Evolutionary conservation across 2,797 vertebrate species (phyloP), one percentile per base, ranked within the genome.

Genomic region (Enteromius treurensis): DNA sequence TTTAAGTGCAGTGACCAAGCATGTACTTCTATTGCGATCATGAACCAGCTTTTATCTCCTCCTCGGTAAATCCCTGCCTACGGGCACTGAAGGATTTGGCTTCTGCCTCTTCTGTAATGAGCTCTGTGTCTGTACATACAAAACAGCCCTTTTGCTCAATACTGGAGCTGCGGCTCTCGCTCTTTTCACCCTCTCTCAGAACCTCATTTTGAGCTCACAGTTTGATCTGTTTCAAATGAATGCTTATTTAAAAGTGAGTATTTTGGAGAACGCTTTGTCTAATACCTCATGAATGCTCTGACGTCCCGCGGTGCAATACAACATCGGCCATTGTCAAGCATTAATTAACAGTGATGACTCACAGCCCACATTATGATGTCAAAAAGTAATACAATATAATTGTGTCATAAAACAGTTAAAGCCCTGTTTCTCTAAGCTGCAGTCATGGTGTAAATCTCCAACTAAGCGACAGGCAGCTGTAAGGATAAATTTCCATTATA

Each of bases 31-130:
- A 79, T 80, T 74, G 77, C 69, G 71, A 83, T 83, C 81, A 94
- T 91, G 91, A 76, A 93, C 90, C 91, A 88, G 90, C 88, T 91
- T 89, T 93, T 90, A 91, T 90, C 86, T 90, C 89, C 91, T 88
- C 91, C 92, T 92, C 91, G 87, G 89, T 92, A 94, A 93, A 93
- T 92, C 91, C 92, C 91, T 64, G 91, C 92, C 92, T 91, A 92
- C 85, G 88, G 90, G 89, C 89, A 91, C 70, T 83, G 81, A 79
- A 86, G 85, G 85, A 83, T 86, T 86, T 86, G 77, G 77, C 81
- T 83, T 80, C 77, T 79, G 71, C 81, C 71, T 83, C 81, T 83
- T 79, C 85, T 83, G 77, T 86, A 86, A 86, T 86, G 85, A 86
- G 81, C 64, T 83, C 62, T 80, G 69, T 83, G 83, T 84, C 76